Evolutionary conservation across 2,797 vertebrate genomes (phyloP).

Genomic region (Chaenodraco wilsoni): DNA sequence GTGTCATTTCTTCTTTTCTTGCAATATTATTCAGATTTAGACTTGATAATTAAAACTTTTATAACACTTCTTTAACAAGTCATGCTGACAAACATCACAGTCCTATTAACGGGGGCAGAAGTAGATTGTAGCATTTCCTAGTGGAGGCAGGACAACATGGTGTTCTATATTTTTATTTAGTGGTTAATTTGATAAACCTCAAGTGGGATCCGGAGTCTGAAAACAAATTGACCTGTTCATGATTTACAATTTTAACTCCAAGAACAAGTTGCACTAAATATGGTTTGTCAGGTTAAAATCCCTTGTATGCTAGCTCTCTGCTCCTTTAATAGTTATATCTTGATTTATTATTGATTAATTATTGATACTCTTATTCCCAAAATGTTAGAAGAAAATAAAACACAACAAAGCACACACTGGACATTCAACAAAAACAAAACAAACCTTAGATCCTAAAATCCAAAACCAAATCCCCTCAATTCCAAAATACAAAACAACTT

Average conservation of each 20-base stretch:
- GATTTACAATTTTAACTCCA: background rate
- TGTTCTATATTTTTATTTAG: background rate
- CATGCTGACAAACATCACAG: constrained; percentile 17
- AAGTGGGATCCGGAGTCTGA: background rate
- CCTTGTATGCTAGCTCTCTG: background rate
- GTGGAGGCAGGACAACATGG: background rate
- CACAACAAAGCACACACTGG: too few species aligned
- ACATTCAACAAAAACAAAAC: too few species aligned
- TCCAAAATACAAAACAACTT: too few species aligned
- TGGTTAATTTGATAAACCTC: constrained; percentile 4
- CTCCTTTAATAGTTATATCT: background rate
- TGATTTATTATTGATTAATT: too few species aligned
- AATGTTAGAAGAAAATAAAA: too few species aligned
- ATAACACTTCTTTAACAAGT: constrained; percentile 25
- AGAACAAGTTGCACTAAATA: background rate
- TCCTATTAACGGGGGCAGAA: constrained; percentile 23
- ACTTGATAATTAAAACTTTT: constrained; percentile 11
- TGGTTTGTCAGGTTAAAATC: background rate
- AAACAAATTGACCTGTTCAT: background rate
- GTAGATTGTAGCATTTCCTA: background rate
- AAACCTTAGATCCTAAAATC: background rate
- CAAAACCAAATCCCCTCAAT: too few species aligned
- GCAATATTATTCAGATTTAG: constrained; percentile 11
- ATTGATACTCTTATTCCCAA: too few species aligned
- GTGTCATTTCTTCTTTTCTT: constrained; percentile 33